Evolutionary conservation across 2,113 vertebrate species (phyloP).

Genomic region (Solea solea): DNA sequence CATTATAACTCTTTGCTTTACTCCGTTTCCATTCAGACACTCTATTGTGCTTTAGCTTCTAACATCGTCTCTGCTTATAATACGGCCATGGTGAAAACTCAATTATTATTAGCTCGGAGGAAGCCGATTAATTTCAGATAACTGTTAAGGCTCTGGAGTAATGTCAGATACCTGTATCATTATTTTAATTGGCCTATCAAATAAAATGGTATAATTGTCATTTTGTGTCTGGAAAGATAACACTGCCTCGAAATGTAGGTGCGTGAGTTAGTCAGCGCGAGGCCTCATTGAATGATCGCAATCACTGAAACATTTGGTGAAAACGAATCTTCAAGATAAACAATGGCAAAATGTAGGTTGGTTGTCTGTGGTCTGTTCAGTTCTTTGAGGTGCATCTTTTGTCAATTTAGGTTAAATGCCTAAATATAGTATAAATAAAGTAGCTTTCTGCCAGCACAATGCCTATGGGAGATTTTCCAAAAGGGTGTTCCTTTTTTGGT

Average conservation of each 20-base stretch:
- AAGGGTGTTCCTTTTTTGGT: slow-evolving; percentile 32
- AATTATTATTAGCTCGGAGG: slow-evolving; percentile 58
- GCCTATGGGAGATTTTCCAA: slow-evolving; percentile 36
- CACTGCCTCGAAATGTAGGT: no score
- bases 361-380: no score
- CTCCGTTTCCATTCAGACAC: slow-evolving; percentile 26
- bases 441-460: slow-evolving; percentile 33
- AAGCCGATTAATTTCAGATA: slow-evolving; percentile 60
- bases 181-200: no score
- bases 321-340: no score
- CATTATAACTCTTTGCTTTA: slow-evolving; percentile 18
- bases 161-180: background rate
- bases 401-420: no score
- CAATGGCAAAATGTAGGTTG: no score
- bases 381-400: background rate
- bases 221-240: no score
- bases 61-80: slow-evolving; percentile 43
- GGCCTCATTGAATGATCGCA: no score
- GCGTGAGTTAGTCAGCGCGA: no score
- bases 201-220: no score
- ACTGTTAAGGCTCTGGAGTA: slow-evolving; percentile 30
- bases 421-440: slow-evolving; percentile 32
- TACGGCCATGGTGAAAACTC: slow-evolving; percentile 41
- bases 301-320: no score
- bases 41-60: slow-evolving; percentile 22